Evolutionary conservation across 1,140 invertebrate genomes (phyloP), one percentile per base, ranked within the genome.

Genomic region (Diuraphis noxia): DNA sequence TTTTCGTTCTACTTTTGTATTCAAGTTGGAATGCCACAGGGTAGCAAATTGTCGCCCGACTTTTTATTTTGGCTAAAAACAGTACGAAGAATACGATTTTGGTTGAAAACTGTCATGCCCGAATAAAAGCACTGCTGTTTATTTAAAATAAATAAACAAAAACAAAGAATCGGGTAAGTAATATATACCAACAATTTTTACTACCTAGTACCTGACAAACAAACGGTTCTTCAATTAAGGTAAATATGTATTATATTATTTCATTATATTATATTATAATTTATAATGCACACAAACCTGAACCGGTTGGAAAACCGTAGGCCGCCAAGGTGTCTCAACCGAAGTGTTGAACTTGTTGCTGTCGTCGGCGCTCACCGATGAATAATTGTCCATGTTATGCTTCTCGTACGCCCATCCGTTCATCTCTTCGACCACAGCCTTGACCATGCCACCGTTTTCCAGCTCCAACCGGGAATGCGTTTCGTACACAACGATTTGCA

Each of bases 401-500:
- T 96, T 94, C 87, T 96, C 95, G 56, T 95, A 93, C 0, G 96
- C 95, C 92, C 95, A 93, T 36, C 95, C 93, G 92, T 96, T 96
- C 10, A 96, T 95, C 92, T 96, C 94, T 1, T 95, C 94, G 4
- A 96, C 93, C 0, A 95, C 95, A 92, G 94, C 93, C 8, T 94
- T 94, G 38, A 96, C 95, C 95, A 96, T 96, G 56, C 95, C 94
- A 63, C 94, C 94, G 93, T 96, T 96, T 93, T 96, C 96, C 5
- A 95, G 94, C 63, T 94, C 94, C n/a, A 96, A 93, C 79, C 96
- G 95, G 2, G 96, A 96, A 93, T 96, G 96, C 0, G 96, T 96
- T 93, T 96, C 96, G 92, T 96, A 96, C 36, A 96, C 93, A 30
- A 96, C 95, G 92, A 96, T 94, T 93, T 96, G 96, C 25, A 96